A percentile compares a stretch with the other conserved stretches of the same genome.
Conservation (phyloP, 2,797 vertebrate species). For the Tolypeutes matacus region DNA sequence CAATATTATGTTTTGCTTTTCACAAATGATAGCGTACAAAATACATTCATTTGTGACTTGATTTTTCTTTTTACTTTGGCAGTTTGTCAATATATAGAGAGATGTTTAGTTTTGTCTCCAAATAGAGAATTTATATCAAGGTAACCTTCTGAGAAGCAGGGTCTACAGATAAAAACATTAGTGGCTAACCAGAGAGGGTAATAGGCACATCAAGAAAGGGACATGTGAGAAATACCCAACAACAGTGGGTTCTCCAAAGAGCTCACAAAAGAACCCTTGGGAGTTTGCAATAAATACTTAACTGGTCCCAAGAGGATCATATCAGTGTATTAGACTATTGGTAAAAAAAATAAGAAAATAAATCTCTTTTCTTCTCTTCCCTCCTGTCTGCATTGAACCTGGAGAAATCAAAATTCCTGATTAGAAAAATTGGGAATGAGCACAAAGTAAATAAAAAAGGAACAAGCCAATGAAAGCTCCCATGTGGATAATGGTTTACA, state of each 20-base stretch:
- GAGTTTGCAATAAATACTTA: background rate
- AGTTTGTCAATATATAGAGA: background rate
- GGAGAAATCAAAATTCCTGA: background rate
- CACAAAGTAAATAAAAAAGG: background rate
- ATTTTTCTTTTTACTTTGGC: background rate
- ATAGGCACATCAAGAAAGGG: background rate
- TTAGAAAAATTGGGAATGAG: background rate
- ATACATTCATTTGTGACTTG: background rate
- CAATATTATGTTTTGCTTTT: background rate
- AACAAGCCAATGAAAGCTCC: background rate
- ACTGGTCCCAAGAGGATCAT: background rate
- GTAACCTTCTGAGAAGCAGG: background rate
- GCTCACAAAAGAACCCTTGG: background rate
- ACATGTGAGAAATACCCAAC: background rate
- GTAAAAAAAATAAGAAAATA: background rate
- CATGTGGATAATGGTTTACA: background rate
- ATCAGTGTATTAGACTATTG: background rate
- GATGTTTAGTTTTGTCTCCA: background rate
- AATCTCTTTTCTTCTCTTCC: background rate
- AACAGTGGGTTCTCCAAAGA: background rate
- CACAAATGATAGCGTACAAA: background rate
- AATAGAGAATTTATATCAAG: background rate
- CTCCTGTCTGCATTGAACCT: background rate
- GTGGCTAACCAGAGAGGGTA: background rate
- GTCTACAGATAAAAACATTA: background rate